Evolutionary conservation across 2,888 invertebrate species (phyloP).

Genomic region (Trachelus stipa): DNA sequence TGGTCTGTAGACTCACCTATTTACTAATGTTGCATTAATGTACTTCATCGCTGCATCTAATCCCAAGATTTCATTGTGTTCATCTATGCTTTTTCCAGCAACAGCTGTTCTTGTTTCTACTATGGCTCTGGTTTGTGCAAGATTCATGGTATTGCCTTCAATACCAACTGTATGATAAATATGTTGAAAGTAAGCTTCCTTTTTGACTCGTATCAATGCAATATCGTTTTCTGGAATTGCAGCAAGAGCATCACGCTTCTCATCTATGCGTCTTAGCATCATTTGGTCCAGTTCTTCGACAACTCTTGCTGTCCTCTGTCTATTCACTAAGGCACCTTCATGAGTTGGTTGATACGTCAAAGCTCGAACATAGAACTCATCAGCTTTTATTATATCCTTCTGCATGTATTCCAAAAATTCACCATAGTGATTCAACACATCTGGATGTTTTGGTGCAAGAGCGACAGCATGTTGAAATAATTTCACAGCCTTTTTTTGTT

Average conservation of each 20-base stretch:
- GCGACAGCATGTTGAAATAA: constrained; percentile 92
- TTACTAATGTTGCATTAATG: constrained; percentile 84
- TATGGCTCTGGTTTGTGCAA: constrained; percentile 90
- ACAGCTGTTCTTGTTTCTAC: constrained; percentile 91
- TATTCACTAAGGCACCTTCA: constrained; percentile 80
- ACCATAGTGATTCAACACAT: constrained; percentile 91
- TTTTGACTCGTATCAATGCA: constrained; percentile 87
- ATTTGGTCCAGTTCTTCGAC: constrained; percentile 89
- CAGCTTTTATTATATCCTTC: constrained; percentile 88
- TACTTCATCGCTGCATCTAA: constrained; percentile 96
- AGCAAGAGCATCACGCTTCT: constrained; percentile 84
- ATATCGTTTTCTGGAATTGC: constrained; percentile 84
- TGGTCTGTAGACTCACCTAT: constrained; percentile 65
- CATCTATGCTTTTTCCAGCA: constrained; percentile 91
- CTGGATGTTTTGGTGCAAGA: constrained; percentile 91
- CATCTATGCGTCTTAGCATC: constrained; percentile 82
- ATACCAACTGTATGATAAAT: constrained; percentile 98
- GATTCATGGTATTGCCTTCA: constrained; percentile 96
- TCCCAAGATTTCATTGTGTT: constrained; percentile 96
- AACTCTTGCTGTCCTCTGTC: constrained; percentile 86
- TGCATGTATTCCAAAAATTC: constrained; percentile 90
- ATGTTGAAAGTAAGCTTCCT: constrained; percentile 95
- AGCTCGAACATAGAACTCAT: constrained; percentile 90
- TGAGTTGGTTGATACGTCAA: constrained; percentile 87
- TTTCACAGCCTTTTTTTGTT: constrained; percentile 86